Evolutionary conservation across 2,113 vertebrate genomes (phyloP), one percentile per base, ranked within the genome.

Genomic region (Furnarius figulus): DNA sequence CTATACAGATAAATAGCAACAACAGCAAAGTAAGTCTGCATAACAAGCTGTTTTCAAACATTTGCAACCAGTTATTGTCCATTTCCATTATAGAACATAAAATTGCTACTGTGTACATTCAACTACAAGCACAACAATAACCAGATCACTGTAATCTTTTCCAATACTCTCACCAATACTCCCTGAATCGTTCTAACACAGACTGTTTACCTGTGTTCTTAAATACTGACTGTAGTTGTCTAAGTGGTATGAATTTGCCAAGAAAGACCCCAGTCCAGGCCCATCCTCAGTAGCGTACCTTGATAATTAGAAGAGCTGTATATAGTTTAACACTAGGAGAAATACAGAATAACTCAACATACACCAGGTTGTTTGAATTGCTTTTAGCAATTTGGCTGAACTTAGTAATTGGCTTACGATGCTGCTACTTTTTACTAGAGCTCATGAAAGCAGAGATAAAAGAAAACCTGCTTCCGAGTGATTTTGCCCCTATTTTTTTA

Each of bases 31-130:
- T 62, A 40, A 87, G 92, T 80, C 78, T 52, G n/a, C 30, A 14
- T 77, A 95, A 92, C 59, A 84, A 85, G 70, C 80, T 93, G 74
- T 74, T 95, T 96, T 62, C 77, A 76, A 93, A 68, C 78, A 94
- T 49, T 86, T 90, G 74, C 71, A 94, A 85, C 35, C 72, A 70
- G 90, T 72, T 73, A 89, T 89, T 95, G 94, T 84, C 92, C 90
- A 42, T 93, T 84, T 83, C 91, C 82, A 95, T 75, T 86, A 97
- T 73, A 1, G 33, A 85, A 87, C 65, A 44, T 7, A 16, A 92
- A 96, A 97, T 90, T 95, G 91, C 79, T 65, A 37, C 79, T 53
- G 71, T 37, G 20, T 30, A 53, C 62, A 8, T 56, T 55, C 77
- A 56, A 66, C 50, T 33, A 62, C 46, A 68, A 89, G 84, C n/a